Percentiles rank a stretch among this genome's conserved stretches.
Conservation (phyloP, 2,113 vertebrate genomes). For the Agapornis roseicollis region DNA sequence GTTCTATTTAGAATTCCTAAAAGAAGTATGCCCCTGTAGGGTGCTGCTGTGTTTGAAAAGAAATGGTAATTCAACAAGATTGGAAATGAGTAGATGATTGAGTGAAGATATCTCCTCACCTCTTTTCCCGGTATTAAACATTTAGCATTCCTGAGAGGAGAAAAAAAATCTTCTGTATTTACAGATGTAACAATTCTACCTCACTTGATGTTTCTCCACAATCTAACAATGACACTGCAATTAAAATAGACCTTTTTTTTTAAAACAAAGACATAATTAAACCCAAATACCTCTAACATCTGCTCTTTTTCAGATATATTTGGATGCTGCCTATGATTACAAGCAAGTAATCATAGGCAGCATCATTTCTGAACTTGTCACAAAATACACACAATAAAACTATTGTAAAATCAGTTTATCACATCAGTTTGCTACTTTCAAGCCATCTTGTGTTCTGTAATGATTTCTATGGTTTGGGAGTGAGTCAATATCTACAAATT, state of each 20-base stretch:
- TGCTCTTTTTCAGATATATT: not conserved
- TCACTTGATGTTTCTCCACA: not conserved
- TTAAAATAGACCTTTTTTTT: not conserved
- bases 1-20: not conserved
- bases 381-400: not conserved
- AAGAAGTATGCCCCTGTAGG: not conserved
- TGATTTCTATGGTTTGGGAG: not conserved
- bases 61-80: slow-evolving; percentile 27
- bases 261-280: not conserved
- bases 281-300: not conserved
- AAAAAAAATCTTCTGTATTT: not conserved
- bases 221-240: not conserved
- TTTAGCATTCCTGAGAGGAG: not conserved
- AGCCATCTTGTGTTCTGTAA: not conserved
- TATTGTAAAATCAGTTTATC: not conserved
- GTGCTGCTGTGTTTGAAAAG: slow-evolving; percentile 30
- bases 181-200: not conserved
- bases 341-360: too few relatives aligned
- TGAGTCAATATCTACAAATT: not conserved
- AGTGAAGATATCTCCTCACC: not conserved
- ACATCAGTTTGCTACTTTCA: not conserved
- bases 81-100: slow-evolving; percentile 28
- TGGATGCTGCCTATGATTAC: not conserved
- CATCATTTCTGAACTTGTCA: not conserved
- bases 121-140: not conserved